phyloP scores from a whole-genome alignment of 2,888 invertebrate species.

The Adineta ricciae region DNA sequence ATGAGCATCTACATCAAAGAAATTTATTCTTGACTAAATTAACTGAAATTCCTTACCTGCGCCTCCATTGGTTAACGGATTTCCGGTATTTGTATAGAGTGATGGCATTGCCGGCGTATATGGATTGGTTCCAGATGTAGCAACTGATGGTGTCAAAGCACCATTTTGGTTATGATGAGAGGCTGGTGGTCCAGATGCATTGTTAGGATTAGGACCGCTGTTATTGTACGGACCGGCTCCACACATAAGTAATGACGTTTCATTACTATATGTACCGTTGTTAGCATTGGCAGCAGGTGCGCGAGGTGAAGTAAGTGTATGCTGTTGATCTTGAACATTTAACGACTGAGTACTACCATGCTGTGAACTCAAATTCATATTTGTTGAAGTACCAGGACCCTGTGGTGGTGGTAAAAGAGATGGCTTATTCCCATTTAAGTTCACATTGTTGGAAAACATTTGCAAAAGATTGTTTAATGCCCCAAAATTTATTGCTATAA shows the following conservation, averaged over 20 bases:
- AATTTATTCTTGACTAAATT: too few relatives aligned
- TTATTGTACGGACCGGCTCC: background rate
- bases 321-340: background rate
- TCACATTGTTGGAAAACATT: background rate
- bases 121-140: background rate
- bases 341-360: background rate
- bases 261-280: background rate
- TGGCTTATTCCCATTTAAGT: background rate
- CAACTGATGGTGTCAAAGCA: background rate
- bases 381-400: background rate
- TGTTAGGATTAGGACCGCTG: background rate
- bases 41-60: background rate
- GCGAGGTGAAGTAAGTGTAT: background rate
- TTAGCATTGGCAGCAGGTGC: background rate
- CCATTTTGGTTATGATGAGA: background rate
- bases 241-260: background rate
- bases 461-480: background rate
- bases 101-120: background rate
- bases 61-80: background rate
- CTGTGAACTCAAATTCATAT: background rate
- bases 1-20: background rate
- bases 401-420: background rate
- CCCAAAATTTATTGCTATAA: background rate
- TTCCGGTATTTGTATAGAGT: background rate
- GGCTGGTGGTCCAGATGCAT: background rate